Base-by-base conservation (phyloP, 2,888 invertebrate species). In the Cataglyphis livida region DNA sequence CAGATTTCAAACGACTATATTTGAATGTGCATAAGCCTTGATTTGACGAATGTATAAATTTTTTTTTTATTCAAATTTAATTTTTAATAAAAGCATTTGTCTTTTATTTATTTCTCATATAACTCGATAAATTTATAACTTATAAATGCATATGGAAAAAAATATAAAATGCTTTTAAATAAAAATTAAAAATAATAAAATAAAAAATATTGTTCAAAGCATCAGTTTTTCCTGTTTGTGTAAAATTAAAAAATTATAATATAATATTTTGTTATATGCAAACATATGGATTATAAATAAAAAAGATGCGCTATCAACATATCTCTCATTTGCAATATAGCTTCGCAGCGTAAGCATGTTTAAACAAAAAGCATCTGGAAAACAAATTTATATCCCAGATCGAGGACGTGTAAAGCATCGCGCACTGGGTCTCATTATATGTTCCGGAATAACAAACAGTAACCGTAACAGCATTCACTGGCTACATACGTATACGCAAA, bases 361-460 rank as follows among this genome's bases (percentile, higher is more conserved):
- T 71, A 44, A 25, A 71, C 35, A 44, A 59, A 59, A 48, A 79
- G 70, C 51, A 79, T 71, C 44, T 59, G 78, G 71, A 68, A 78
- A 71, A 71, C 71, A 71, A 71, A 79, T 79, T 79, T 79, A 79
- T 79, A 70, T 70, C 32, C 59, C 59, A 61, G 59, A 70, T 79
- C 71, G 78, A 48, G 78, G 61, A 71, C 71, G 59, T 71, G 71
- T 71, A 79, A 79, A 79, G 70, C 78, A 79, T 61, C 78, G 71
- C 35, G n/a, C 41, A 59, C 32, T 38, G 41, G 35, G 71, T 71
- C 71, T 79, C 71, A 79, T 79, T 79, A 79, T 79, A 71, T 57
- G 71, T 28, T 44, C 35, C 35, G 35, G 78, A 44, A 71, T 61
- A 79, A 79, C 78, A 79, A 79, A 79, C 70, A 71, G 59, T 44